Percentiles rank a stretch among this genome's conserved stretches.
Conservation (phyloP, 2,797 vertebrate genomes). For the Adrianichthys oophorus region DNA sequence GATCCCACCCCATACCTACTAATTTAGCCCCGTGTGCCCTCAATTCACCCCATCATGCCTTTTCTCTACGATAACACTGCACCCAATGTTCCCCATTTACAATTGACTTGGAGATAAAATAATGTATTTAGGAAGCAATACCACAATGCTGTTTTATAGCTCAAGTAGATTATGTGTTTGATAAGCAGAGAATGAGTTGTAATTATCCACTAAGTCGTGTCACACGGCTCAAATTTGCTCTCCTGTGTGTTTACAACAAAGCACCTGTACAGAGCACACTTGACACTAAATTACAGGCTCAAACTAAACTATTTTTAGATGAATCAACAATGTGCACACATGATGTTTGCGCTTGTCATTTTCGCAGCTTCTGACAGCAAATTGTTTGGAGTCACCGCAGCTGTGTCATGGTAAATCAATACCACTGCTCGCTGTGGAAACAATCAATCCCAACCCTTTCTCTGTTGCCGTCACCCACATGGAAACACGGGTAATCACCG, state of each 20-base stretch:
- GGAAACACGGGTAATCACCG: slow-evolving; percentile 5
- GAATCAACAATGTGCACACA: slow-evolving; percentile 8
- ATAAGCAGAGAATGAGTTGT: slow-evolving; percentile 13
- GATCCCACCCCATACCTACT: slow-evolving; percentile 37
- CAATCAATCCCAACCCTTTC: slow-evolving; percentile 67
- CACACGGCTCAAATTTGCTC: slow-evolving; percentile 1
- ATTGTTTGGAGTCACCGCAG: slow-evolving; percentile 37
- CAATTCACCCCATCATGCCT: slow-evolving; percentile 63
- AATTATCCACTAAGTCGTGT: slow-evolving; percentile 11
- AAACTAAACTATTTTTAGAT: not conserved
- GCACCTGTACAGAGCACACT: slow-evolving; percentile 1
- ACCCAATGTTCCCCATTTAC: slow-evolving; percentile 40
- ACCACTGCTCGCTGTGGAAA: slow-evolving; percentile 59
- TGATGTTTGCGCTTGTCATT: slow-evolving; percentile 13
- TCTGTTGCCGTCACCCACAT: slow-evolving; percentile 38
- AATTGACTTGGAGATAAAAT: slow-evolving; percentile 30
- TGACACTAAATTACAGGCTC: not conserved
- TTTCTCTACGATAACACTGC: slow-evolving; percentile 45
- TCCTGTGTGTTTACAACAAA: slow-evolving; percentile 2
- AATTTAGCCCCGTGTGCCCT: slow-evolving; percentile 42
- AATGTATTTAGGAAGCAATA: slow-evolving; percentile 24
- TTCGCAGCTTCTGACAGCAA: slow-evolving; percentile 18
- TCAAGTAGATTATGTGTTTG: slow-evolving; percentile 21
- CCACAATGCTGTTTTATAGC: slow-evolving; percentile 28
- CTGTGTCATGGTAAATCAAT: slow-evolving; percentile 58